A percentile compares a stretch with the other conserved stretches of the same genome.
Conservation (phyloP, 2,797 vertebrate genomes). For the Coranthus polyacanthus region DNA sequence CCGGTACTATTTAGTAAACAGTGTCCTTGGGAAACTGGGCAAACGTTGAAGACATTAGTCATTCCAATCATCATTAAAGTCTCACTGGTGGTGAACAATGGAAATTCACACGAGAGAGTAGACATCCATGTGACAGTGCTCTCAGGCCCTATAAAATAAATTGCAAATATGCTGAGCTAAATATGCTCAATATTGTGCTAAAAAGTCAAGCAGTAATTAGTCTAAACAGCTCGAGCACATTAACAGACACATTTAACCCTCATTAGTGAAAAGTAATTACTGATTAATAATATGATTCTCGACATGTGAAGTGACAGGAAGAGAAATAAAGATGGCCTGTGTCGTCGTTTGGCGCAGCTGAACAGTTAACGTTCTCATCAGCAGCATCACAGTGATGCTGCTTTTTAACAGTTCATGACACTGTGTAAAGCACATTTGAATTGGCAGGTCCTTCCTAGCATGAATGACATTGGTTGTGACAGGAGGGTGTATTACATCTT, state of each 20-base stretch:
- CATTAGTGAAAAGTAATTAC: conserved; percentile 28
- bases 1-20: conserved; percentile 42
- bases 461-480: conserved; percentile 43
- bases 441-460: not conserved
- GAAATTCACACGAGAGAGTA: conserved; percentile 20
- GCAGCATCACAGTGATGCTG: no score
- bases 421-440: not conserved
- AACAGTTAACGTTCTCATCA: not conserved
- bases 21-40: conserved; percentile 27
- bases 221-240: conserved; percentile 32
- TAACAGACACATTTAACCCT: conserved; percentile 31
- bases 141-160: conserved; percentile 18
- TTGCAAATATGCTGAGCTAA: not conserved
- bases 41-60: conserved; percentile 49
- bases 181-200: conserved; percentile 6
- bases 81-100: conserved; percentile 15
- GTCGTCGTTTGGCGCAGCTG: not conserved
- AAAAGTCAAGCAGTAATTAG: conserved; percentile 39
- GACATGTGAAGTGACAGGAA: conserved; percentile 9
- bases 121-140: conserved; percentile 6
- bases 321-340: conserved; percentile 16
- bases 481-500: conserved; percentile 5
- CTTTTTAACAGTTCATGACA: not conserved
- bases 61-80: conserved; percentile 48
- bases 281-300: conserved; percentile 26